A percentile compares a stretch with the other conserved stretches of the same genome.
phyloP scores from a whole-genome alignment of 2,113 vertebrate species.

The Thinocorus orbignyianus region DNA sequence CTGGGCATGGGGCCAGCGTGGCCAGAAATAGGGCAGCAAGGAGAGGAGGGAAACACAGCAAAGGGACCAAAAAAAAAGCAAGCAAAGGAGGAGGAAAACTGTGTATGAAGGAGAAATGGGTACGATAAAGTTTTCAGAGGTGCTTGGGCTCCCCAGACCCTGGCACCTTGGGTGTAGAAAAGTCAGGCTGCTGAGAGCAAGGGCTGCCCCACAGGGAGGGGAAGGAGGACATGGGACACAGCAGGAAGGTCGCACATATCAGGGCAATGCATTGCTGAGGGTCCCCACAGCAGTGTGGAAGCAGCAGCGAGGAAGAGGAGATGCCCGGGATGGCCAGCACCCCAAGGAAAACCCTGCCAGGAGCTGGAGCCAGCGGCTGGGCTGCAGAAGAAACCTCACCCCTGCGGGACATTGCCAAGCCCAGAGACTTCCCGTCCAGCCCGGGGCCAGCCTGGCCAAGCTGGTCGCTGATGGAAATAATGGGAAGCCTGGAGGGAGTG shows the following conservation, averaged over 20 bases:
- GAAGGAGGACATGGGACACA: rapidly evolving
- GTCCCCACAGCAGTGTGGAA: rapidly evolving
- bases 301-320: not conserved
- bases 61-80: not conserved
- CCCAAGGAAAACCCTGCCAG: not conserved
- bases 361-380: not conserved
- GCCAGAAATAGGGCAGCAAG: conserved; percentile 11
- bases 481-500: not conserved
- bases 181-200: not conserved
- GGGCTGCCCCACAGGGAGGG: not conserved
- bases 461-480: not conserved
- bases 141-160: rapidly evolving
- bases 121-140: rapidly evolving
- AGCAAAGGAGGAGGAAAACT: not conserved
- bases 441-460: not conserved
- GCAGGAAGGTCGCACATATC: not conserved
- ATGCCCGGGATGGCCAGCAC: not conserved
- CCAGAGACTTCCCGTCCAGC: not conserved
- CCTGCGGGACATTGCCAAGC: not conserved
- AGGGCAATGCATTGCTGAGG: rapidly evolving
- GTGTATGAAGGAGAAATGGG: not conserved
- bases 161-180: not conserved
- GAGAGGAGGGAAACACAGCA: not conserved
- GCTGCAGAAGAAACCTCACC: conserved; percentile 8
- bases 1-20: not conserved